Conservation (phyloP, 2,113 vertebrate genomes). For the Todiramphus chloris region DNA sequence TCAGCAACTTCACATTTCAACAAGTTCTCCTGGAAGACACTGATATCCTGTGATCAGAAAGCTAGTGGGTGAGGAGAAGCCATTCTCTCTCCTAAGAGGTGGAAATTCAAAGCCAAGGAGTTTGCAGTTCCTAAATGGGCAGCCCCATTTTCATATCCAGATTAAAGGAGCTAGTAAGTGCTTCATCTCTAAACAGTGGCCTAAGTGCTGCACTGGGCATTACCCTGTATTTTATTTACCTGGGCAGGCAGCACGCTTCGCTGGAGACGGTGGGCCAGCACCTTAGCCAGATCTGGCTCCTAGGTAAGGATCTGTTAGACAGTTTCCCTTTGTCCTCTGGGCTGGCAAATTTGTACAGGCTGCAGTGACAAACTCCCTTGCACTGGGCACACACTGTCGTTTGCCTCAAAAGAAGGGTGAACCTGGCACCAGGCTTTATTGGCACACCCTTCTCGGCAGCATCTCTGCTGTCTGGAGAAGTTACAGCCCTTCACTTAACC, state of each 20-base stretch:
- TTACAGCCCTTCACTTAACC: not conserved
- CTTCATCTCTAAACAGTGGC: not conserved
- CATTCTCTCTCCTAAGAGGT: not conserved
- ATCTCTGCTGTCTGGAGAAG: not conserved
- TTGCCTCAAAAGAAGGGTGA: not conserved
- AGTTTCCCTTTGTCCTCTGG: not conserved
- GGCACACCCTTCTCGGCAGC: not conserved
- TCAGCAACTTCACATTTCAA: not conserved
- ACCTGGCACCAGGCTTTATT: rapidly evolving
- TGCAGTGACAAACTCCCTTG: not conserved
- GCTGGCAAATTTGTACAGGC: not conserved
- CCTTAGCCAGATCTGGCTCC: not conserved
- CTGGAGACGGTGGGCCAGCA: not conserved
- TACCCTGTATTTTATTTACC: not conserved
- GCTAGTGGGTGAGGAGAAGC: rapidly evolving
- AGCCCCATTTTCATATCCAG: not conserved
- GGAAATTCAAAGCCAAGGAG: not conserved
- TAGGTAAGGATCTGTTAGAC: not conserved
- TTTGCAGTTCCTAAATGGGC: not conserved
- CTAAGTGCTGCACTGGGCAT: not conserved
- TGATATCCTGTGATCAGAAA: not conserved
- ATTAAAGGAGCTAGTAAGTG: not conserved
- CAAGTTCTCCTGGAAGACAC: not conserved
- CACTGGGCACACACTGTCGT: rapidly evolving
- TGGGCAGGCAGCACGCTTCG: not conserved